phyloP scores from a whole-genome alignment of 2,113 vertebrate genomes.

The Sapayoa aenigma region DNA sequence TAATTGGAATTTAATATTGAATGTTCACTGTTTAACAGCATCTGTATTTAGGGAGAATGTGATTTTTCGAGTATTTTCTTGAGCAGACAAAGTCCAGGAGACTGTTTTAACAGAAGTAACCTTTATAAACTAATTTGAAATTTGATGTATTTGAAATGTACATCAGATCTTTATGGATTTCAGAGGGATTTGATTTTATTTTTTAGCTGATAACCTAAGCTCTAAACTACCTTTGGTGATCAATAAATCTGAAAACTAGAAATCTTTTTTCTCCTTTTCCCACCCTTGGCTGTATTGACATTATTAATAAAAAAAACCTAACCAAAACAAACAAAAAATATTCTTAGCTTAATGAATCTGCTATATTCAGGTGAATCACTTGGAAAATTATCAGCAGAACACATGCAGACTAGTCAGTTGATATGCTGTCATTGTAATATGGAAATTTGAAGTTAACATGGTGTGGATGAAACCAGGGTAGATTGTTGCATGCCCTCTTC shows the following conservation, averaged over 20 bases:
- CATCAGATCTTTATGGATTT: constrained; percentile 33
- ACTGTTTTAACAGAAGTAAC: background rate
- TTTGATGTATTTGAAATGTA: background rate
- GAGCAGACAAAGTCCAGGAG: background rate
- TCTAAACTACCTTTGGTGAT: constrained; percentile 13
- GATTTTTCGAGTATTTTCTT: background rate
- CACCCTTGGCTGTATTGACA: background rate
- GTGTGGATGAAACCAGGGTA: background rate
- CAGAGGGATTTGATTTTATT: constrained; percentile 31
- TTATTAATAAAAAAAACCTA: background rate
- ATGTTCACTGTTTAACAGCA: background rate
- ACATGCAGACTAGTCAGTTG: background rate
- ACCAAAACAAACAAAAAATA: background rate
- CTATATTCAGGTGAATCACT: background rate
- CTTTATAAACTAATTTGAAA: background rate
- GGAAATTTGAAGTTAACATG: background rate
- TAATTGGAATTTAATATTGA: background rate
- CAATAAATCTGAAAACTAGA: background rate
- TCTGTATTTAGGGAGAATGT: background rate
- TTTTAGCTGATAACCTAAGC: constrained; percentile 12
- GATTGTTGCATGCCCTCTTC: background rate
- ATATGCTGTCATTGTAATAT: background rate
- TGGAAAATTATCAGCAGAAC: background rate
- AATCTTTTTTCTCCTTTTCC: background rate
- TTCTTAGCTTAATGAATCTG: background rate